phyloP scores from a whole-genome alignment of 2,797 vertebrate genomes.

The Pseudomugil tenellus region DNA sequence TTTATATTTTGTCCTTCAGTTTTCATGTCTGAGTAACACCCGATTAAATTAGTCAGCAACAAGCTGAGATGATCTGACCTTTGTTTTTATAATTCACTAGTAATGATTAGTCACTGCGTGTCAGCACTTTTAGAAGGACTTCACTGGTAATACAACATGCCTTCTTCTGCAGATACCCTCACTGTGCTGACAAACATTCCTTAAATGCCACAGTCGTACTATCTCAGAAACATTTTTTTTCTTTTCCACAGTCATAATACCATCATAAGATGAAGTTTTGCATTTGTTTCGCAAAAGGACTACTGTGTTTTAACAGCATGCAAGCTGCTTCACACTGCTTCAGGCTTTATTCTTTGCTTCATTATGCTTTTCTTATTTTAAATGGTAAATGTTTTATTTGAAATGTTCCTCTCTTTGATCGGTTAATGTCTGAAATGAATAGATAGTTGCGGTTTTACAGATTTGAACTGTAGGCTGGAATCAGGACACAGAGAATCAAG shows the following conservation, averaged over 20 bases:
- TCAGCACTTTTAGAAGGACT: too few relatives aligned
- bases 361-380: background rate
- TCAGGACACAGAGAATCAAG: constrained; percentile 39
- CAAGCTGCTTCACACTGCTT: background rate
- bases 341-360: background rate
- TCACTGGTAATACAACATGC: too few relatives aligned
- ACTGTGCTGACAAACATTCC: constrained; percentile 7
- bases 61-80: background rate
- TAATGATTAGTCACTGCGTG: constrained; percentile 1
- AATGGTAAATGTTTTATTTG: background rate
- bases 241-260: constrained; percentile 1
- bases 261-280: background rate
- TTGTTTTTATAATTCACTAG: background rate
- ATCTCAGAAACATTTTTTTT: background rate
- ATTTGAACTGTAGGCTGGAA: constrained; percentile 26
- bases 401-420: too few relatives aligned
- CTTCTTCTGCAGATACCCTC: too few relatives aligned
- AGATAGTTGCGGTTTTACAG: constrained; percentile 8
- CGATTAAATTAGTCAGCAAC: background rate
- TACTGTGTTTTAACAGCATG: background rate
- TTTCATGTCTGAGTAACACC: constrained; percentile 1
- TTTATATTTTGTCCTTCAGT: background rate
- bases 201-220: background rate
- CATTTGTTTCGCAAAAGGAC: too few relatives aligned
- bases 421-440: constrained; percentile 1